Conservation (phyloP, 2,113 vertebrate genomes). For the Recurvirostra avosetta region DNA sequence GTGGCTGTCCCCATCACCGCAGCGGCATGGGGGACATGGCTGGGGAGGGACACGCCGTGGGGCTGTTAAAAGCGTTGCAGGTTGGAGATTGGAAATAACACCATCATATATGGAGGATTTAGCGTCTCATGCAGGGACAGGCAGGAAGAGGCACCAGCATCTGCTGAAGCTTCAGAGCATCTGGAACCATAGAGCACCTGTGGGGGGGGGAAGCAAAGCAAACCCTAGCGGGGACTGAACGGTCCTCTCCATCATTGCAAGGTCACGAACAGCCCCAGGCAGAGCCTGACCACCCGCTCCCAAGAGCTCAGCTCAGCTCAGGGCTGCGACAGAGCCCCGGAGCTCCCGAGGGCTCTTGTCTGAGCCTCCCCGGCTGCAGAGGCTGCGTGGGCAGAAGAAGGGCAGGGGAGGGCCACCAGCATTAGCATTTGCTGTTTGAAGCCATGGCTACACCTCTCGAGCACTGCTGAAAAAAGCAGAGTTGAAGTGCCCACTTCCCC, state of each 20-base stretch:
- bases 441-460: neutral
- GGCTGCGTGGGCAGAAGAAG: neutral
- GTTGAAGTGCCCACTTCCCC: neutral
- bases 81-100: neutral
- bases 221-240: rapidly evolving
- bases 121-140: neutral
- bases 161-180: neutral
- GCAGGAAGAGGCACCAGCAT: neutral
- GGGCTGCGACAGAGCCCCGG: neutral
- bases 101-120: neutral
- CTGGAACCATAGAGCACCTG: neutral
- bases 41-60: rapidly evolving
- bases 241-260: neutral
- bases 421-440: neutral
- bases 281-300: neutral
- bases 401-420: neutral
- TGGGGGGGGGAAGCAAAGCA: neutral
- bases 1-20: neutral
- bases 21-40: neutral
- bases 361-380: neutral
- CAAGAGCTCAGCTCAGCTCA: neutral
- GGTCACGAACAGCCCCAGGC: neutral
- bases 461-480: neutral
- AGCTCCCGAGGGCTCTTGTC: neutral
- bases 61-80: neutral